These are phyloP conservation scores for Tarsius wallacei DNA, from an alignment of 2,797 vertebrate species.

Conservation along the genomic window DNA sequence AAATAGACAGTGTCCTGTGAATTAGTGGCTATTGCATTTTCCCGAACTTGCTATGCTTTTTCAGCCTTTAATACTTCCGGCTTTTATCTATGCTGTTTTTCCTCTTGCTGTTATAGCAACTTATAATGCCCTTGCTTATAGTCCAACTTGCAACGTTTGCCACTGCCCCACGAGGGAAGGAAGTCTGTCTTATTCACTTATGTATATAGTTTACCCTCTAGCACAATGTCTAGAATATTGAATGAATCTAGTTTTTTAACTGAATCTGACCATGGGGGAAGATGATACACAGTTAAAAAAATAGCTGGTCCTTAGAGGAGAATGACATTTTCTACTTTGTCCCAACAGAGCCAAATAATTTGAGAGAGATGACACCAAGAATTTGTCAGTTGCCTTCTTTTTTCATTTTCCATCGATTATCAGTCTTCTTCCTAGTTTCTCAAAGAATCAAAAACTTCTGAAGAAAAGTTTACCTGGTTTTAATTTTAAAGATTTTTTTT, in stretches of 20 bases:
- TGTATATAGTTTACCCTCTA: neutral
- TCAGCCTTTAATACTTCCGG: neutral
- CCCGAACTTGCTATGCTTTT: neutral
- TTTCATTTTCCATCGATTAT: neutral
- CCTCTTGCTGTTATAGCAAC: neutral
- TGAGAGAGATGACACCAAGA: neutral
- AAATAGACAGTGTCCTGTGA: neutral
- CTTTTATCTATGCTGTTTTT: constrained; percentile 2
- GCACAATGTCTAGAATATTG: neutral
- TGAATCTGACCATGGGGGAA: neutral
- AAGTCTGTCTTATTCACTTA: neutral
- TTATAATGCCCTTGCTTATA: neutral
- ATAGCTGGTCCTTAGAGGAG: neutral
- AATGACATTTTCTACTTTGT: neutral
- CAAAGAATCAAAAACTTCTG: neutral
- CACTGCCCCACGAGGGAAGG: neutral
- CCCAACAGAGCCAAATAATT: neutral
- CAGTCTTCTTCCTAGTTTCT: neutral
- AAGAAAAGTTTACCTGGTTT: neutral
- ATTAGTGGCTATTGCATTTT: neutral
- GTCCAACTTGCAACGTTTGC: neutral
- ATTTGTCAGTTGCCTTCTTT: neutral
- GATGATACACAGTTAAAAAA: neutral
- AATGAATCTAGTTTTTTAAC: neutral
- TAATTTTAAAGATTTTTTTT: constrained; percentile 9